phyloP scores from a whole-genome alignment of 2,888 invertebrate genomes.

The Metallyticus violacea region DNA sequence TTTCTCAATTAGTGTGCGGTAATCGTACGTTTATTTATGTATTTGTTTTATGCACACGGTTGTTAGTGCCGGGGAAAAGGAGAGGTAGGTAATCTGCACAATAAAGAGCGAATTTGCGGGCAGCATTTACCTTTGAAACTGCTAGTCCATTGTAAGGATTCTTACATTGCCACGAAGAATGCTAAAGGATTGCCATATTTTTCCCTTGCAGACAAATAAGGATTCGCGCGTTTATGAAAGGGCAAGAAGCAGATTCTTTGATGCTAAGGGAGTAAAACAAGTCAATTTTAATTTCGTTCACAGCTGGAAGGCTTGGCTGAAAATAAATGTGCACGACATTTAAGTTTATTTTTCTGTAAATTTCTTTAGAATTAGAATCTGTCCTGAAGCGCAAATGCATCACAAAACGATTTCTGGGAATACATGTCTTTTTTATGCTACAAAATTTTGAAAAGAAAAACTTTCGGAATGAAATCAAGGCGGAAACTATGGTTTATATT shows the following conservation, averaged over 20 bases:
- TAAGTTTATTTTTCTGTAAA: neutral
- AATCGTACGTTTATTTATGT: neutral
- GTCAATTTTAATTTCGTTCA: neutral
- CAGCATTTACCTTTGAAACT: neutral
- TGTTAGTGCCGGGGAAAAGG: neutral
- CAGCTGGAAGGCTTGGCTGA: neutral
- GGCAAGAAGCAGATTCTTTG: neutral
- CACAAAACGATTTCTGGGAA: too few species aligned
- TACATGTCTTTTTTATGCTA: neutral
- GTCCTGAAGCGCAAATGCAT: neutral
- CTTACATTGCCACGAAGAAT: too few species aligned
- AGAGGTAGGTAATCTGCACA: neutral
- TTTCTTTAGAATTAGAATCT: neutral
- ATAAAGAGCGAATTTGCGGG: neutral
- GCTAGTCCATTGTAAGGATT: neutral
- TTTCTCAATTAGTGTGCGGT: neutral
- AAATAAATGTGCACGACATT: too few species aligned
- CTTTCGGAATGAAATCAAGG: neutral
- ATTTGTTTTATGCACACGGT: neutral
- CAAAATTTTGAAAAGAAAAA: neutral
- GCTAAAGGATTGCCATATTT: too few species aligned
- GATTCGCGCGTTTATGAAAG: neutral
- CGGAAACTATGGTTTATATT: neutral
- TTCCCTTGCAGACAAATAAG: too few species aligned
- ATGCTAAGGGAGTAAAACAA: neutral